Evolutionary conservation across 2,888 invertebrate species (phyloP), one percentile per base, ranked within the genome.

Genomic region (Pinctada fucata): DNA sequence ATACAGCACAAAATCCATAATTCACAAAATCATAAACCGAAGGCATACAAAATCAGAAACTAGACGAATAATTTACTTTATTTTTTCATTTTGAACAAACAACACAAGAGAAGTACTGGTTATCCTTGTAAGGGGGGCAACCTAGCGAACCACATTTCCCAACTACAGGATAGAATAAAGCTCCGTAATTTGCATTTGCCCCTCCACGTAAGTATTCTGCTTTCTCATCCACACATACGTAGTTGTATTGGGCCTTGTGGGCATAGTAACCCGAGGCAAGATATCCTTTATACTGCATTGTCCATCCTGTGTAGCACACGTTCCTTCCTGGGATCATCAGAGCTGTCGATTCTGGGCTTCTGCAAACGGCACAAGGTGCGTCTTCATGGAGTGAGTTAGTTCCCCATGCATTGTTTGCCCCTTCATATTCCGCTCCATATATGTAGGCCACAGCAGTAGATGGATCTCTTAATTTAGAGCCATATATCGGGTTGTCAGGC

Each of bases 271-370:
- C 79, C 5, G 83, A 16, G 72, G 79, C 79, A n/a, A 83, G 73
- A 47, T 75, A 81, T 2, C 83, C 83, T 6, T 67, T 63, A 65
- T 79, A 81, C 48, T 74, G 74, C 31, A 52, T 50, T 13, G 76
- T 79, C 81, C 81, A 79, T 4, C 79, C 79, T 1, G 51, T 58
- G 16, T 72, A 71, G 47, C 81, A 81, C 6, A 67, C 71, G 64
- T 70, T 52, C 45, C 69, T 76, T 68, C 79, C 81, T 3, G 81
- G 81, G 8, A 79, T 52, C 81, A 79, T 79, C 1, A 81, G 31
- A n/a, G 64, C 47, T 3, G 75, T 64, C 1, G 76, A 47, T n/a
- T 47, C 67, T 3, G 64, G 13, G 10, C 47, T 63, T 13, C 47
- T 31, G 58, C 63, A 72, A 3, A 72, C 72, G 4, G 72, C 72